Evolutionary conservation across 2,113 vertebrate species (phyloP), one percentile per base, ranked within the genome.

Genomic region (Leptocoma aspasia): DNA sequence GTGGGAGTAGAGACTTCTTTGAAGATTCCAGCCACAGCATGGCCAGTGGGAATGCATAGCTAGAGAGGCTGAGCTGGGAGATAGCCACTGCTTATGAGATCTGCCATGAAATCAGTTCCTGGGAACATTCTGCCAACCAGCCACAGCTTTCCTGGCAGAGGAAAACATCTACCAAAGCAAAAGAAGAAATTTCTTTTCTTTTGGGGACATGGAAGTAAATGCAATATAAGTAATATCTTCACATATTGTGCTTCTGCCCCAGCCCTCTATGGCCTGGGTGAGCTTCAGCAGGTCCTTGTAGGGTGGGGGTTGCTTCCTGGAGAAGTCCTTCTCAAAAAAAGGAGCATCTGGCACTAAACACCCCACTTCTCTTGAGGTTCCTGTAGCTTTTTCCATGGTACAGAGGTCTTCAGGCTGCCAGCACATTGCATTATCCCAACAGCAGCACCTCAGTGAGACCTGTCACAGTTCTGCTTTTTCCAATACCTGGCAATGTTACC

Each of bases 31-130:
- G 87, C 61, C 71, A 65, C 15, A 1, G 66, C 81, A 49, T 3
- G 59, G 90, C 68, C 33, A 5, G 59, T 88, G 90, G 82, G 93
- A 95, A 93, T 17, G 10, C 6, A 2, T 30, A 82, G 73, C 78
- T 37, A 2, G 86, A 42, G 87, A 80, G 71, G 79, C 87, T 2
- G 20, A 90, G 89, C 78, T 94, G 92, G 92, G 94, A 94, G 71
- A 87, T 81, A 87, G 87, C 76, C 82, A 86, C 90, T 83, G 90
- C 87, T 61, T 60, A 6, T 59, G 90, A 92, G 70, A 96, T 95
- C 90, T 90, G 68, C 95, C 92, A 42, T 97, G 95, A 97, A 95
- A 95, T 96, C 60, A 17, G 80, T 79, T 94, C 93, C 90, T n/a
- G 88, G 82, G 90, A 96, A 96, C 7, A 2, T 91, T 93, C 88